Evolutionary conservation across 2,888 invertebrate genomes (phyloP), one percentile per base, ranked within the genome.

Genomic region (Pheosia gnoma): DNA sequence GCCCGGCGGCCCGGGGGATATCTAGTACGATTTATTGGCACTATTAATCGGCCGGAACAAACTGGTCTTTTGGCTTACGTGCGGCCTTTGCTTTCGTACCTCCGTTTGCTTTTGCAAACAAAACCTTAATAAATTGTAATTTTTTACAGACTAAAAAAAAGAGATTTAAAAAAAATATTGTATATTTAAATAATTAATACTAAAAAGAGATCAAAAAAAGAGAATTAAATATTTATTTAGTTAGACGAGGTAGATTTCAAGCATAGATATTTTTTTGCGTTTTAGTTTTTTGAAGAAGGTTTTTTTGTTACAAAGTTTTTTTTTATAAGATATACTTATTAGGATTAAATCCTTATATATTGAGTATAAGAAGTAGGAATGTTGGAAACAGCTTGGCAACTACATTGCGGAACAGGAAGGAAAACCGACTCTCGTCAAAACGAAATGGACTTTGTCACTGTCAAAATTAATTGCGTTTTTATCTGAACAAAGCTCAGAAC

Each of bases 11-110:
- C 60, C 65, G 62, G 57, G 75, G 43, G 57, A 77, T 82, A 80
- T 77, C 78, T 72, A 65, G 65, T 65, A 64, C 71, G 82, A 86
- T 86, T 85, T 84, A 86, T 85, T 74, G 77, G 68, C 47, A 70
- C 82, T 74, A 84, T 85, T 80, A 80, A 81, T 85, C 79, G 81
- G 72, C 70, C 58, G 65, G 68, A 80, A 84, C 77, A 78, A 84
- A 86, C 78, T 71, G 77, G 70, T 73, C 74, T 77, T 77, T 72
- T 67, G 60, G 70, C 68, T 75, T 66, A 70, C 65, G 68, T 72
- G 58, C 67, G 60, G 66, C 51, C 51, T 62, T 52, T 13, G 59
- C 59, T 59, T 56, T 63, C 52, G 57, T 61, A 69, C 38, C 56
- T 63, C 52, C 52, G 25, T 25, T 67, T 70, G 49, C 25, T 60